phyloP scores from a whole-genome alignment of 2,113 vertebrate genomes.

The Eleginops maclovinus region DNA sequence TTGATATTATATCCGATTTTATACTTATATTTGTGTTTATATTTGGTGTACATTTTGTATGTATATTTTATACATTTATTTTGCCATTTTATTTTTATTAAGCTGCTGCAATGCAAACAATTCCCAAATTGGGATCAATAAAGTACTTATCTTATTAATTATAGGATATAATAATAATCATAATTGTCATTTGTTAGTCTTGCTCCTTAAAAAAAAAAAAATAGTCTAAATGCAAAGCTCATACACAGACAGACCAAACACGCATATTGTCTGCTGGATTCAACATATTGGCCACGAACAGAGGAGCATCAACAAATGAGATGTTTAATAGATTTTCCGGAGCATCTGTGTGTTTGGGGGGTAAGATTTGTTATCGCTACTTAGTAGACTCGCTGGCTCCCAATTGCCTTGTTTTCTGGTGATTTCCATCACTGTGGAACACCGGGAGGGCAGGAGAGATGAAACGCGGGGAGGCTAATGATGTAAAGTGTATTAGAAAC shows the following conservation, averaged over 20 bases:
- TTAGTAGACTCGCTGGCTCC: slow-evolving; percentile 41
- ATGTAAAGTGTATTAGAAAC: slow-evolving; percentile 78
- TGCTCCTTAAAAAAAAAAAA: not conserved
- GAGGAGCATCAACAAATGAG: not conserved
- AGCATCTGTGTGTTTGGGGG: not conserved
- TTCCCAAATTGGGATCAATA: too few species aligned
- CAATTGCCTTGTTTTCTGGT: slow-evolving; percentile 53
- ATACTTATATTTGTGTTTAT: too few species aligned
- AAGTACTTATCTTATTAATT: too few species aligned
- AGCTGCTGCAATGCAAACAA: too few species aligned
- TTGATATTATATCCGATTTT: too few species aligned
- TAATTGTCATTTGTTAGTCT: not conserved
- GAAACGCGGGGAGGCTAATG: slow-evolving; percentile 71
- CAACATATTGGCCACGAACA: not conserved
- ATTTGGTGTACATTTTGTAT: too few species aligned
- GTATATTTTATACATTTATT: too few species aligned
- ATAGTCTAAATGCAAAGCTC: not conserved
- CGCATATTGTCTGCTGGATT: too few species aligned
- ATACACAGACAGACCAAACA: too few species aligned
- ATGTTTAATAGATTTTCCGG: slow-evolving; percentile 9
- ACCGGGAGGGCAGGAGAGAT: slow-evolving; percentile 56
- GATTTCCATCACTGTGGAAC: slow-evolving; percentile 69
- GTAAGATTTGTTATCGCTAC: slow-evolving; percentile 54
- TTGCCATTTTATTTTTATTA: too few species aligned
- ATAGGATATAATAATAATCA: too few species aligned